Percentiles rank a stretch among this genome's conserved stretches.
These are phyloP conservation scores for Gasteruption jaculator DNA, from an alignment of 2,888 invertebrate genomes.

Conservation along the genomic window DNA sequence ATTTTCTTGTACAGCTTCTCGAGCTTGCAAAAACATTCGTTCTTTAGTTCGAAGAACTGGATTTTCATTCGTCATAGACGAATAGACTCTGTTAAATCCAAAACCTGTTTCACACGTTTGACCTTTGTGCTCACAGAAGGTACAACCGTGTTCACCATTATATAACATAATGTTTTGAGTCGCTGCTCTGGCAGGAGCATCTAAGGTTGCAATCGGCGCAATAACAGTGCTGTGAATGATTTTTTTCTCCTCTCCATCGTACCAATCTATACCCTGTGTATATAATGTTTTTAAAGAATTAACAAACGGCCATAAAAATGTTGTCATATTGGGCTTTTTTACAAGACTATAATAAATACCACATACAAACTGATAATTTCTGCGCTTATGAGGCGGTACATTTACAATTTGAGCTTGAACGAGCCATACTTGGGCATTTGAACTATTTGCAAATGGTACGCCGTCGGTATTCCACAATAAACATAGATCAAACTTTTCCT, in stretches of 20 bases:
- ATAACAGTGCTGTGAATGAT: conserved; percentile 4
- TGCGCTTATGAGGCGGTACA: conserved; percentile 11
- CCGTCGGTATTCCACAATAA: conserved; percentile 19
- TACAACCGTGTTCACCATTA: conserved; percentile 12
- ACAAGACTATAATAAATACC: conserved; percentile 16
- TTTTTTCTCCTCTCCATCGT: not conserved
- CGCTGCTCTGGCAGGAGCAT: conserved; percentile 10
- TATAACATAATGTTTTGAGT: conserved; percentile 13
- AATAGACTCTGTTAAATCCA: too few species aligned
- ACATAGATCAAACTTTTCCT: conserved; percentile 11
- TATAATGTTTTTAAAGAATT: conserved; percentile 5
- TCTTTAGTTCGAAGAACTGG: too few species aligned
- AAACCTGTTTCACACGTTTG: too few species aligned
- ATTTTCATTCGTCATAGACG: too few species aligned
- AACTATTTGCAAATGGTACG: conserved; percentile 10
- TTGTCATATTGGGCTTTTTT: conserved; percentile 10
- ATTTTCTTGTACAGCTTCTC: too few species aligned
- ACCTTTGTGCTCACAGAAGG: too few species aligned
- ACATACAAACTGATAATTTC: conserved; percentile 10
- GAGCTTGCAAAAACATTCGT: too few species aligned
- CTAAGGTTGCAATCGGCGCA: conserved; percentile 6
- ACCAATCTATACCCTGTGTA: not conserved
- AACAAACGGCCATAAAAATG: conserved; percentile 6
- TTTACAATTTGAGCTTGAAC: conserved; percentile 14
- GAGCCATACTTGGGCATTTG: conserved; percentile 15